Base-by-base conservation (phyloP, 2,888 invertebrate genomes). In the Apamea anceps region DNA sequence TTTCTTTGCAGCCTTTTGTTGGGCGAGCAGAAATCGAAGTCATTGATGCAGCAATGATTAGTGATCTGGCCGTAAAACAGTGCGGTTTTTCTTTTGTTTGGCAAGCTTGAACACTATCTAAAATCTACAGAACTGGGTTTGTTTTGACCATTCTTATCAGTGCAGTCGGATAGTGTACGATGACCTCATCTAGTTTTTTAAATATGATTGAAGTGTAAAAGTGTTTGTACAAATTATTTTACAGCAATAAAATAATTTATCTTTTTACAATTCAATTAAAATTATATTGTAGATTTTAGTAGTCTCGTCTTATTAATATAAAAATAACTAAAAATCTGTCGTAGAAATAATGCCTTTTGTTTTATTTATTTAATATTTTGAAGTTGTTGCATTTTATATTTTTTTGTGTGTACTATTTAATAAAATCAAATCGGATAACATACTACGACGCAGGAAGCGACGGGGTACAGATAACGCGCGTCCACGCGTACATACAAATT, bases 1-100 rank as follows among this genome's bases (percentile, higher is more conserved):
- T 82, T 82, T 79, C 25, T 57, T 72, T 79, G 25, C n/a, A 25
- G 5, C 10, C 45, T 81, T 70, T 81, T 72, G 77, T 72, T 57
- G 4, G 21, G 15, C 15, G n/a, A 25, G 15, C 25, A 37, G 37
- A 65, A 51, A 73, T 73, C 15, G 42, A 62, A 73, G 1, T 25
- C 48, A 77, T 72, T 83, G 42, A 60, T 45, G 63, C 51, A 54
- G 60, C 54, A 65, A 54, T 78, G 8, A 70, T 83, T 73, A 18
- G 63, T 45, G 57, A 32, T n/a, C n/a, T 71, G 15, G 15, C 28
- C 28, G n/a, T 45, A 57, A 51, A 32, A n/a, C 25, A n/a, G 5
- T 10, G 7, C 7, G 1, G 28, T 62, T 6, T 12, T 45, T 48
- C n/a, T 15, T 54, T 21, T 32, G 21, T 60, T 72, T 12, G 21